Evolutionary conservation across 2,113 vertebrate genomes (phyloP).

Genomic region (Anser brachyrhynchus): DNA sequence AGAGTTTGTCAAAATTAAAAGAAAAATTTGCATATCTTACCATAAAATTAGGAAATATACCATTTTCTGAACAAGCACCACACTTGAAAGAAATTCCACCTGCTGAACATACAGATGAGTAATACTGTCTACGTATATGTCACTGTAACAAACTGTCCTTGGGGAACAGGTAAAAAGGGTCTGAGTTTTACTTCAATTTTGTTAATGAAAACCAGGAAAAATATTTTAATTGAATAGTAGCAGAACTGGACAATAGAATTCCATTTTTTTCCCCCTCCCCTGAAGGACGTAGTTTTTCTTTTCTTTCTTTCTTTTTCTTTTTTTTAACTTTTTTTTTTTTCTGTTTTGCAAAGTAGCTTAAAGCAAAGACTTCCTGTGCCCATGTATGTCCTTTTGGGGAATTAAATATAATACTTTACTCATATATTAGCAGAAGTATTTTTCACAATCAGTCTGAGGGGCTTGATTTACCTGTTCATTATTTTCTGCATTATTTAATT

Average conservation of each 20-base stretch:
- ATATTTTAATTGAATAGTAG: neutral
- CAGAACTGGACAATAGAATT: neutral
- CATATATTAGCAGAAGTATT: neutral
- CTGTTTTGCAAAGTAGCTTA: neutral
- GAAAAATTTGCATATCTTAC: neutral
- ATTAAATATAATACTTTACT: conserved; percentile 15
- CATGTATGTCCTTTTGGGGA: neutral
- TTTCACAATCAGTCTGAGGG: neutral
- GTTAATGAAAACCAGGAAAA: neutral
- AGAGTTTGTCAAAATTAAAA: neutral
- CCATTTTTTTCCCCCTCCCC: neutral
- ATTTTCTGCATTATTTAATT: neutral
- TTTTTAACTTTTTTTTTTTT: too few relatives aligned
- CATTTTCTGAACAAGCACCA: neutral
- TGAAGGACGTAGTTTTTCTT: neutral
- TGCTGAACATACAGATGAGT: neutral
- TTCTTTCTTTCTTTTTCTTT: neutral
- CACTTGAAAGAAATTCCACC: neutral
- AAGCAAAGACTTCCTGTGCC: neutral
- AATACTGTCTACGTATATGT: neutral
- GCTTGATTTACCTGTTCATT: neutral
- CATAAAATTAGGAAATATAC: neutral
- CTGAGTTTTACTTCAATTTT: neutral
- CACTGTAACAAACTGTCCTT: neutral
- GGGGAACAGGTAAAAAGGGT: neutral